Evolutionary conservation across 2,888 invertebrate species (phyloP).

Genomic region (Cheilosia pagana): DNA sequence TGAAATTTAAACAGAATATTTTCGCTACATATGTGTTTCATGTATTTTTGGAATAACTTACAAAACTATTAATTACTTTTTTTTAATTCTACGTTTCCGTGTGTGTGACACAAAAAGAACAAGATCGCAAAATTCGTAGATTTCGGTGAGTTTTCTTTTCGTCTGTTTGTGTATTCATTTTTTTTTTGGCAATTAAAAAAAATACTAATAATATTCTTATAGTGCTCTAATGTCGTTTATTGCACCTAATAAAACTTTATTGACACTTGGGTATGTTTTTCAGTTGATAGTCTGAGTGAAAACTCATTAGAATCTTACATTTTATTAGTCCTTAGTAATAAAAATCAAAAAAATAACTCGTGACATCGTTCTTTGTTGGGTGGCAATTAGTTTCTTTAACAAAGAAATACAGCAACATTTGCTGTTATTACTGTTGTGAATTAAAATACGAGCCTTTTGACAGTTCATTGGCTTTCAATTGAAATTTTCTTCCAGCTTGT

Average conservation of each 20-base stretch:
- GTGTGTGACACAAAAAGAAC: neutral
- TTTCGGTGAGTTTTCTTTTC: constrained; percentile 29
- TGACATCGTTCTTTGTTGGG: too few relatives aligned
- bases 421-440: too few relatives aligned
- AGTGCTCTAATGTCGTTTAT: neutral
- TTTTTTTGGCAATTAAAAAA: too few relatives aligned
- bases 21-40: constrained; percentile 17
- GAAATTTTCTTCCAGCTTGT: too few relatives aligned
- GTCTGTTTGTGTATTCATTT: neutral
- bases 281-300: neutral
- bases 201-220: neutral
- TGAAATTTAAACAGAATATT: constrained; percentile 22
- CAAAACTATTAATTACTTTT: constrained; percentile 1
- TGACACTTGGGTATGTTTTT: neutral
- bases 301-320: too few relatives aligned
- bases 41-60: constrained; percentile 51
- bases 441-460: too few relatives aligned
- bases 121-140: neutral
- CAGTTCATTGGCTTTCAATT: too few relatives aligned
- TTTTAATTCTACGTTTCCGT: neutral
- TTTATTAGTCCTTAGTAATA: too few relatives aligned
- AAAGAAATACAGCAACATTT: too few relatives aligned
- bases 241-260: neutral
- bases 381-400: too few relatives aligned
- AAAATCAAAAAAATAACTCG: too few relatives aligned